These are phyloP conservation scores for Drosophila watanabei DNA, from an alignment of 1,140 invertebrate species.

Conservation along the genomic window DNA sequence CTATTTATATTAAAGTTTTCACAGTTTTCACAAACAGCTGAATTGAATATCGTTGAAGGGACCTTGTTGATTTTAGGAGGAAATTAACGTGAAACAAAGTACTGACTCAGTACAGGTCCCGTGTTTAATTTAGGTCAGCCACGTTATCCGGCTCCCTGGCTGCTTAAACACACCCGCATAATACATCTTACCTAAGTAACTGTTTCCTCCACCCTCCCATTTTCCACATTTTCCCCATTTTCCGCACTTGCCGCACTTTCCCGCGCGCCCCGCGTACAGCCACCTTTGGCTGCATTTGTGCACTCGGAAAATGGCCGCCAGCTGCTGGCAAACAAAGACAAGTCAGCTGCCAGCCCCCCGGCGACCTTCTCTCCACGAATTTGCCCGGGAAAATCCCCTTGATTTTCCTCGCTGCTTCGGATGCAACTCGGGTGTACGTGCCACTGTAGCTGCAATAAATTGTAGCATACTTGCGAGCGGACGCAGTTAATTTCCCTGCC, in stretches of 20 bases:
- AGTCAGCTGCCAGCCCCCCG: constrained; percentile 22
- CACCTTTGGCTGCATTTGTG: constrained; percentile 41
- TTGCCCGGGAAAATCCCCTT: constrained; percentile 16
- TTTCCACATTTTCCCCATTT: constrained; percentile 16
- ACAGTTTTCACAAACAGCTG: background rate
- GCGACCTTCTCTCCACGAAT: background rate
- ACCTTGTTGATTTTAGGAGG: constrained; percentile 27
- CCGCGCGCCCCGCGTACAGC: background rate
- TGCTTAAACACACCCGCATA: constrained; percentile 55
- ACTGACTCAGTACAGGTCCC: constrained; percentile 19
- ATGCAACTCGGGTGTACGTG: constrained; percentile 54
- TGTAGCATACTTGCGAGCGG: constrained; percentile 61
- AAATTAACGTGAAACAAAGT: constrained; percentile 30
- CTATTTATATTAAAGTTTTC: background rate
- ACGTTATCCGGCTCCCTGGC: constrained; percentile 50
- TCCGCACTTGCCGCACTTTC: constrained; percentile 20
- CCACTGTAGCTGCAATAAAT: constrained; percentile 65
- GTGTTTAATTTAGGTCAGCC: constrained; percentile 51
- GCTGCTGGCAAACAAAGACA: constrained; percentile 52
- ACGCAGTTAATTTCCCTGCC: constrained; percentile 59
- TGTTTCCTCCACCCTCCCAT: constrained; percentile 28
- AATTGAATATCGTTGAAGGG: constrained; percentile 2
- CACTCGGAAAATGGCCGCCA: constrained; percentile 48
- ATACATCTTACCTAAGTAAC: constrained; percentile 54
- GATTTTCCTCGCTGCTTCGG: constrained; percentile 11